These are phyloP conservation scores for Aplodontia rufa DNA, from an alignment of 2,113 vertebrate species.

Conservation along the genomic window DNA sequence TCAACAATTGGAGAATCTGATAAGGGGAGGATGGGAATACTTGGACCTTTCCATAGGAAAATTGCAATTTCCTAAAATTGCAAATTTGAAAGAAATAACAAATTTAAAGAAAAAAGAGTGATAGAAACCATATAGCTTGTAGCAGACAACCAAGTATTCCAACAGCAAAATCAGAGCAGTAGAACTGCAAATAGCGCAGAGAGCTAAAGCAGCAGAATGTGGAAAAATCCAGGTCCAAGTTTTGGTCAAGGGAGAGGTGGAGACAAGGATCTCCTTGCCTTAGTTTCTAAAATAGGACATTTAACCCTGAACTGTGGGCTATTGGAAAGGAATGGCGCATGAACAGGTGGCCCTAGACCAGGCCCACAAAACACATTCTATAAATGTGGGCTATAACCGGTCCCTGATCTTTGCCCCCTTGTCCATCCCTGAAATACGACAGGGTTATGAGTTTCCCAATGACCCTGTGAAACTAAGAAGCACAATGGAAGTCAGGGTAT, in stretches of 20 bases:
- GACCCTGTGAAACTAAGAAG: not conserved
- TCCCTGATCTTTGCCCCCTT: not conserved
- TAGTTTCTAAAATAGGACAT: not conserved
- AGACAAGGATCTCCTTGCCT: not conserved
- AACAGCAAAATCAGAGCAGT: no score
- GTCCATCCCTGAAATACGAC: no score
- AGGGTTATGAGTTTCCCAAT: rapidly evolving
- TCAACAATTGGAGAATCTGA: not conserved
- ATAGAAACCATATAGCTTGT: not conserved
- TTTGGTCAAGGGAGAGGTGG: no score
- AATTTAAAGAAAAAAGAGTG: not conserved
- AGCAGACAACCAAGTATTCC: not conserved
- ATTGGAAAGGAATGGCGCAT: rapidly evolving
- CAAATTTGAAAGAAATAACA: not conserved
- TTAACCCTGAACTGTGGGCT: not conserved
- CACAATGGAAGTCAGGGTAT: rapidly evolving
- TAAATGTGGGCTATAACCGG: rapidly evolving
- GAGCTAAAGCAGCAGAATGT: not conserved
- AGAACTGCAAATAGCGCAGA: not conserved
- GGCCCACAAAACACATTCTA: rapidly evolving
- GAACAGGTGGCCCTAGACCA: rapidly evolving
- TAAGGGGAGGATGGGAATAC: not conserved
- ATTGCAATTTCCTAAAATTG: not conserved
- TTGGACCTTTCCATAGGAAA: not conserved
- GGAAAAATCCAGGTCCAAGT: not conserved